Conservation (phyloP, 2,797 vertebrate genomes). For the Phrynocephalus guinanensis region DNA sequence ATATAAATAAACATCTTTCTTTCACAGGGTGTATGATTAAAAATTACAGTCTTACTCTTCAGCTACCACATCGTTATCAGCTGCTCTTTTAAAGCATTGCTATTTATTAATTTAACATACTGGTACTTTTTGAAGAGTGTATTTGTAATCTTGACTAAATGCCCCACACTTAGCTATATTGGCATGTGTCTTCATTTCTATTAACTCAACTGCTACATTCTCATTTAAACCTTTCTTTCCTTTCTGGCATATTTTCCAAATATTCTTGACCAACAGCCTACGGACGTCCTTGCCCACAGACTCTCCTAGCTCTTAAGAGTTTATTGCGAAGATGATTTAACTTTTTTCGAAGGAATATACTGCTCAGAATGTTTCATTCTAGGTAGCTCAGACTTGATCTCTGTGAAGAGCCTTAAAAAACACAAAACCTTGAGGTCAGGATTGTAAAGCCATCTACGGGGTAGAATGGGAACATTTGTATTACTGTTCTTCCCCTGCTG, state of each 20-base stretch:
- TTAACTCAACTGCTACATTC: not conserved
- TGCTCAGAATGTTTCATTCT: not conserved
- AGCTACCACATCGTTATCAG: too few relatives aligned
- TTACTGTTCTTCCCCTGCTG: conserved; percentile 32
- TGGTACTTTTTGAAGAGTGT: too few relatives aligned
- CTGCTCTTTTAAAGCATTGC: too few relatives aligned
- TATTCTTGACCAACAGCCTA: not conserved
- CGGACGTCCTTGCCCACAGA: not conserved
- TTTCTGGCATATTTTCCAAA: not conserved
- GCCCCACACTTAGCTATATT: not conserved
- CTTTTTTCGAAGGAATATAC: not conserved
- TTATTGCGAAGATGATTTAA: not conserved
- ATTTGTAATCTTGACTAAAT: not conserved
- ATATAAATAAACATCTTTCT: not conserved
- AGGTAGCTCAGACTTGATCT: not conserved
- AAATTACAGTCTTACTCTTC: too few relatives aligned
- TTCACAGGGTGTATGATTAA: too few relatives aligned
- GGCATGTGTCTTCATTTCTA: not conserved
- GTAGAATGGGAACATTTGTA: not conserved
- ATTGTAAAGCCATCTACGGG: conserved; percentile 16
- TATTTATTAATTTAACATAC: too few relatives aligned
- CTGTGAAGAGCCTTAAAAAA: conserved; percentile 15
- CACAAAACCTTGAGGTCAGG: conserved; percentile 22
- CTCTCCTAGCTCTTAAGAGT: not conserved
- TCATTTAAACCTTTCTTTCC: not conserved